Percentiles rank a stretch among this genome's conserved stretches.
phyloP scores from a whole-genome alignment of 2,888 invertebrate species.

The Sminthurinus aureus region DNA sequence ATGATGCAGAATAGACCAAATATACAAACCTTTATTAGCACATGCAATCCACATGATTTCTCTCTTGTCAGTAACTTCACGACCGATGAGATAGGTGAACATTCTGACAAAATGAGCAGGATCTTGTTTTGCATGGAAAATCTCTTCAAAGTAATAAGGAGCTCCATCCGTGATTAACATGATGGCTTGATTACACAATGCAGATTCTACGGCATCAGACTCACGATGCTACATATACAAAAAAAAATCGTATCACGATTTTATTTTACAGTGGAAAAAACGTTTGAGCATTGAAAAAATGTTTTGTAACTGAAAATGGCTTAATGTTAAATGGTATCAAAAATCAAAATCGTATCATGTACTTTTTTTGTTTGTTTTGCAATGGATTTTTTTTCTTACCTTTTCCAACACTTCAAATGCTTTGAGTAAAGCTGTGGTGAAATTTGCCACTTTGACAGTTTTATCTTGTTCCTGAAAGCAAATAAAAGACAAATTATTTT shows the following conservation, averaged over 20 bases:
- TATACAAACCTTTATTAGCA: constrained; percentile 74
- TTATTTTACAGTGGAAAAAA: too few species aligned
- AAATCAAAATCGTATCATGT: background rate
- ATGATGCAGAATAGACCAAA: too few species aligned
- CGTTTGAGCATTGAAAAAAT: too few species aligned
- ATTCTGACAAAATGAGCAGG: constrained; percentile 83
- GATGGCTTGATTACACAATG: constrained; percentile 97
- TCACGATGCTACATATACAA: constrained; percentile 28
- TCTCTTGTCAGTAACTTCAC: constrained; percentile 90
- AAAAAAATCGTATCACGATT: background rate
- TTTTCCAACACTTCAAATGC: constrained; percentile 83
- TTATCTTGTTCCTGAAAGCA: constrained; percentile 70
- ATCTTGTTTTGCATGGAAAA: constrained; percentile 73
- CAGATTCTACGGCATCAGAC: constrained; percentile 61
- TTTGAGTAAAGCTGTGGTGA: constrained; percentile 79
- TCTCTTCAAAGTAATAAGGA: constrained; percentile 90
- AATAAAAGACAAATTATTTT: too few species aligned
- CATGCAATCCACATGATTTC: constrained; percentile 99
- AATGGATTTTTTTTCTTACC: constrained; percentile 68
- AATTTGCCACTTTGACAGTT: constrained; percentile 82
- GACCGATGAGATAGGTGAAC: constrained; percentile 97
- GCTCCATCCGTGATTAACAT: constrained; percentile 99
- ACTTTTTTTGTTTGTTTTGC: background rate
- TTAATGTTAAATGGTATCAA: too few species aligned
- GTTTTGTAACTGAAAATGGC: too few species aligned